Evolutionary conservation across 2,888 invertebrate genomes (phyloP), one percentile per base, ranked within the genome.

Genomic region (Eristalis tenax): DNA sequence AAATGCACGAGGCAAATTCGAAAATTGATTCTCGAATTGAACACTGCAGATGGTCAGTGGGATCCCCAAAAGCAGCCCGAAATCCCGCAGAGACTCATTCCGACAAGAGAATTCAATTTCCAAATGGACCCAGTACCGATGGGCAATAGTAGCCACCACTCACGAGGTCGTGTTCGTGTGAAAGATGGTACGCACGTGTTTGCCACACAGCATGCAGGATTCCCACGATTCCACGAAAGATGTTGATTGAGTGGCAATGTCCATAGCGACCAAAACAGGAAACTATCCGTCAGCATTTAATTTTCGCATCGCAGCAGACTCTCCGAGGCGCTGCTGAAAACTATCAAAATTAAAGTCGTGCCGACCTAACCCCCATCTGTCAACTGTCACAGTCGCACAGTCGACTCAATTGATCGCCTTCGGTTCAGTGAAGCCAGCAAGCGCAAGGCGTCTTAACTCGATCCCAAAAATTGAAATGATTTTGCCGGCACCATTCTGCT

Each of bases 341-440:
- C 11, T 43, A n/a, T 43, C 23, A 56, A 75, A 43, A 22, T 56
- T 43, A 74, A 74, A 61, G 38, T 28, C 70, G 32, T 56, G 43
- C 40, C 73, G 76, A 73, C 71, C 76, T 85, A 76, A 85, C 81
- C 85, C 85, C 76, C 32, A 85, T 84, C 84, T 84, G 85, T 85
- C 85, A 81, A 73, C 76, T 85, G 85, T 77, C 85, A 78, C 77
- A 69, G 69, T 77, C 77, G 69, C 61, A 64, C 73, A n/a, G 22
- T 77, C 64, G 26, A 23, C 70, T 69, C 66, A 85, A 81, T 85
- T 77, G 77, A 63, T 15, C 71, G 80, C 75, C 71, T 71, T 84
- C 80, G 65, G 79, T 84, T 71, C 64, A 56, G 68, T 61, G 38
- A 57, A 22, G 70, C 40, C 68, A 69, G 70, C 26, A 43, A 66